Evolutionary conservation across 2,797 vertebrate genomes (phyloP), one percentile per base, ranked within the genome.

Genomic region (Acanthis flammea): DNA sequence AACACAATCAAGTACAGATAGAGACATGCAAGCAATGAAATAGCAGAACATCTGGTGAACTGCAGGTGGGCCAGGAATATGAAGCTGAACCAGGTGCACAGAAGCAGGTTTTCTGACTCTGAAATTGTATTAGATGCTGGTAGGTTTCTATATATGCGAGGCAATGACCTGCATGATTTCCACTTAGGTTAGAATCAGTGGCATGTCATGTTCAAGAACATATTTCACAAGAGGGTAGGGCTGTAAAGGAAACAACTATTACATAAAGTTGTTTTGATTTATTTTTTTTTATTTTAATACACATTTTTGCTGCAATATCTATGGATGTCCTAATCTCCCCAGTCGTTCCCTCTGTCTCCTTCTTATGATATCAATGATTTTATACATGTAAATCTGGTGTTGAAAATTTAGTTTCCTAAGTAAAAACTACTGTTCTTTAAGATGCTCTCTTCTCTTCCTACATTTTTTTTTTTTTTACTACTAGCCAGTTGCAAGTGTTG

Each of bases 21-120:
- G 65, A 95, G 21, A 89, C 75, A 89, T 48, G 47, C 60, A 93
- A 91, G 55, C 51, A 91, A 47, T 73, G 68, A 96, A 97, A 94
- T 71, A 79, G 39, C 42, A 89, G 77, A 97, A 92, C 93, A 95
- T 95, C 95, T 97, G 90, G 71, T 88, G 54, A 94, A 73, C 90
- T 94, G 93, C 90, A 91, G 75, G 81, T 91, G 88, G 88, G 63
- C 73, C 71, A 76, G 80, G 53, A 96, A 83, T 82, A 78, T 37
- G 86, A 78, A 79, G 31, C 83, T 14, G 25, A 88, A 93, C 81
- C 73, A 96, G 92, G 91, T 95, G 90, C 65, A 71, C 63, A 45
- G 63, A 95, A 92, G 62, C 86, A 96, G 84, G 51, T 92, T 95
- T 96, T 90, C 88, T 78, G 72, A 61, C 68, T 74, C 90, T 93